phyloP scores from a whole-genome alignment of 2,113 vertebrate genomes.

The Indicator indicator region DNA sequence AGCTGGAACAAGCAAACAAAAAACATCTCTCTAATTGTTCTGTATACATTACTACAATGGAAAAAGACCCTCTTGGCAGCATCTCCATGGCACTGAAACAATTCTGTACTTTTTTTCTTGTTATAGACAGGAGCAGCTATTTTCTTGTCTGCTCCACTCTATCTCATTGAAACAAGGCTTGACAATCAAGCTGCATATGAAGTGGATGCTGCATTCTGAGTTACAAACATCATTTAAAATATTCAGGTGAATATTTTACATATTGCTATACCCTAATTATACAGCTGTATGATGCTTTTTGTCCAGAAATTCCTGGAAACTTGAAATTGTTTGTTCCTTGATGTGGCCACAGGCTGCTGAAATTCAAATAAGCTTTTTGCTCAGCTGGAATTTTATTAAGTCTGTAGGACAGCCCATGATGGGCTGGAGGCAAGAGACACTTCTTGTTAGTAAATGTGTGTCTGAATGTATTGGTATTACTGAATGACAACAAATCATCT shows the following conservation, averaged over 20 bases:
- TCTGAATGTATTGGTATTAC: background rate
- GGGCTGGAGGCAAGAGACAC: background rate
- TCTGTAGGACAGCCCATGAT: background rate
- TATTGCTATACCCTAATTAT: background rate
- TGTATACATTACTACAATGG: background rate
- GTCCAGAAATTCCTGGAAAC: conserved; percentile 26
- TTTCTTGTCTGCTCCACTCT: background rate
- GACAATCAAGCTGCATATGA: background rate
- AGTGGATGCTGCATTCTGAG: background rate
- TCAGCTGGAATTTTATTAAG: background rate
- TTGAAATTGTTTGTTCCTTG: conserved; percentile 9
- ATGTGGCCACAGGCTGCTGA: conserved; percentile 5
- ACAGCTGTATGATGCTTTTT: background rate
- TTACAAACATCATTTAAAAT: background rate
- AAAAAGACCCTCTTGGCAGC: background rate
- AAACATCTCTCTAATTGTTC: background rate
- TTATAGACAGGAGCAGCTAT: background rate
- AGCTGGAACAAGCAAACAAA: conserved; percentile 6
- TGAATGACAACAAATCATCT: conserved; percentile 8
- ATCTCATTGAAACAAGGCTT: background rate
- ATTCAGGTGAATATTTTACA: background rate
- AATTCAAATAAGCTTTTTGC: conserved; percentile 36
- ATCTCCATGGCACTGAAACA: background rate
- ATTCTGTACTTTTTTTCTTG: background rate
- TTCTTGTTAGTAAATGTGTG: background rate